Percentiles rank a stretch among this genome's conserved stretches.
Evolutionary conservation across 2,888 invertebrate species (phyloP).

Genomic region (Dione vanillae): DNA sequence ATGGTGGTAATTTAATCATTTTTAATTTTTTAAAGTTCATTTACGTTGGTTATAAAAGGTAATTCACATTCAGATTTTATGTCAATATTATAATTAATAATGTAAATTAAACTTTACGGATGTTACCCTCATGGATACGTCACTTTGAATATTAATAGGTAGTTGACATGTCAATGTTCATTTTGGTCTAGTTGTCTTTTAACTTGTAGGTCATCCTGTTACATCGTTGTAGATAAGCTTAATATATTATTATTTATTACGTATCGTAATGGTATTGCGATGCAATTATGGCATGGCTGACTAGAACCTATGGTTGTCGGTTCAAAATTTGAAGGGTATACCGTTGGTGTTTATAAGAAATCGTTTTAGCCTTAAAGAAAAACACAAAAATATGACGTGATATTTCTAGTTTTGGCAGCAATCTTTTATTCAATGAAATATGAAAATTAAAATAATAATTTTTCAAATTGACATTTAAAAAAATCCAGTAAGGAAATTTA

Average conservation of each 20-base stretch:
- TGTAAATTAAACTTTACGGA: slow-evolving; percentile 37
- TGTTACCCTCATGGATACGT: slow-evolving; percentile 38
- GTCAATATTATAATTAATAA: slow-evolving; percentile 19
- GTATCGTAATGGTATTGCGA: not conserved
- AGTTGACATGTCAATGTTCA: slow-evolving; percentile 48
- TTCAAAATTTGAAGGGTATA: not conserved
- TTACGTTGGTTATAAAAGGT: not conserved
- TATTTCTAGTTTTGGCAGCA: too few species aligned
- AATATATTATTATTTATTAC: too few species aligned
- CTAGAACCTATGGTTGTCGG: not conserved
- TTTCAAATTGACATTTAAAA: too few species aligned
- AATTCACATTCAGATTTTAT: slow-evolving; percentile 14
- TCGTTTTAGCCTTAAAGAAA: too few species aligned
- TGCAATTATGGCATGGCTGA: not conserved
- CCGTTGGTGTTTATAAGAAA: too few species aligned
- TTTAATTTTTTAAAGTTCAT: not conserved
- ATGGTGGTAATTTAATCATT: not conserved
- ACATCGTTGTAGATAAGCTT: not conserved
- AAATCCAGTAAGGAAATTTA: not conserved
- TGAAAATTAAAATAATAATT: too few species aligned
- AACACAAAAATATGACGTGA: too few species aligned
- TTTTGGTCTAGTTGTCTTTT: slow-evolving; percentile 49
- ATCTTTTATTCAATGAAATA: too few species aligned
- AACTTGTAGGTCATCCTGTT: slow-evolving; percentile 48
- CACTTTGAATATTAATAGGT: slow-evolving; percentile 46